Evolutionary conservation across 2,888 invertebrate species (phyloP).

Genomic region (Sphaerophoria rueppellii): DNA sequence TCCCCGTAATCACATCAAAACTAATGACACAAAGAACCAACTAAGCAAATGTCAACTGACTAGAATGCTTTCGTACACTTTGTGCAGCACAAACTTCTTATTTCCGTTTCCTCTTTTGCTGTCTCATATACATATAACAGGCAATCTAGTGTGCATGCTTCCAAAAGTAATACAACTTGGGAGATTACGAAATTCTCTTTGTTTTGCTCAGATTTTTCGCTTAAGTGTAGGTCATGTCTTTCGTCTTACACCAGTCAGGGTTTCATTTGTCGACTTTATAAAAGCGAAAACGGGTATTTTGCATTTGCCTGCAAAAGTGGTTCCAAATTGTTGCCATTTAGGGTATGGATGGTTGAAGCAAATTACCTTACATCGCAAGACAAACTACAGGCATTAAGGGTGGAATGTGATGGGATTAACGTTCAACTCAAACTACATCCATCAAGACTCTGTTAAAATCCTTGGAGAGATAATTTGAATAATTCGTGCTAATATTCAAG

Average conservation of each 20-base stretch:
- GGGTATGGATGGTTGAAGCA: constrained; percentile 22
- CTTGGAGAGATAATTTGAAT: not conserved
- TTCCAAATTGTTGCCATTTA: constrained; percentile 60
- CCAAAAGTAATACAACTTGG: constrained; percentile 3
- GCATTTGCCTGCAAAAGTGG: constrained; percentile 56
- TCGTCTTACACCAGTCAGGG: constrained; percentile 23
- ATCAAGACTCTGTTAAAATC: not conserved
- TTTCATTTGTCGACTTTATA: constrained; percentile 55
- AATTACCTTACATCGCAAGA: not conserved
- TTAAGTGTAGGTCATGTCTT: not conserved
- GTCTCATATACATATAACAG: not conserved
- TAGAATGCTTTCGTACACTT: constrained; percentile 29
- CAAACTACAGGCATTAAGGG: constrained; percentile 53
- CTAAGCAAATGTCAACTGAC: constrained; percentile 64
- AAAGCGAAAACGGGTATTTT: constrained; percentile 30
- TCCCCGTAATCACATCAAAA: constrained; percentile 65
- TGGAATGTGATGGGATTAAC: constrained; percentile 51
- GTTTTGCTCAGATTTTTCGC: constrained; percentile 1
- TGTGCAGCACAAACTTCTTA: constrained; percentile 49
- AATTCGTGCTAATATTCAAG: constrained; percentile 19
- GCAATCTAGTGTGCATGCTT: constrained; percentile 4
- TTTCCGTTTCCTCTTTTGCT: constrained; percentile 43
- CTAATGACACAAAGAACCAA: constrained; percentile 67
- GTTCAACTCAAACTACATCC: not conserved
- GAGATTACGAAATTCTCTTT: constrained; percentile 56